Evolutionary conservation across 2,113 vertebrate genomes (phyloP).

Genomic region (Prolemur simus): DNA sequence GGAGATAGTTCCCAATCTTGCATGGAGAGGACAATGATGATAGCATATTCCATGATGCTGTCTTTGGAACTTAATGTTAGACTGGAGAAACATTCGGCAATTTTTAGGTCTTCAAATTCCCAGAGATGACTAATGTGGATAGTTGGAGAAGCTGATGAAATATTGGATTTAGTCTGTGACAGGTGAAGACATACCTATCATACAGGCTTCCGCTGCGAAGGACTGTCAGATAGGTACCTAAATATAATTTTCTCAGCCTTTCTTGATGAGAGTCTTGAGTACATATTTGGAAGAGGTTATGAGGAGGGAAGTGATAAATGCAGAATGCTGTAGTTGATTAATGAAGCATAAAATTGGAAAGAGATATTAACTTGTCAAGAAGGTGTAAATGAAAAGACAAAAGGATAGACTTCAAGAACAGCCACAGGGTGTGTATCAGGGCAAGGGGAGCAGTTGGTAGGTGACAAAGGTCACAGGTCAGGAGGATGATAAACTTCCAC

Average conservation of each 20-base stretch:
- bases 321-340: conserved; percentile 62
- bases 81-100: neutral
- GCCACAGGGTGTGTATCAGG: conserved; percentile 39
- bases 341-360: conserved; percentile 74
- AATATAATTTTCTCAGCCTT: conserved; percentile 58
- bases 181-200: conserved; percentile 44
- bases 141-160: conserved; percentile 17
- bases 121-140: neutral
- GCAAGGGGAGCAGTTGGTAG: conserved; percentile 67
- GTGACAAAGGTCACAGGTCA: conserved; percentile 35
- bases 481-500: conserved; percentile 42
- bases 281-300: conserved; percentile 64
- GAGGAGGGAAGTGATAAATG: conserved; percentile 50
- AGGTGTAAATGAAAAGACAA: conserved; percentile 63
- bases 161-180: neutral
- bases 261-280: conserved; percentile 49
- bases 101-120: conserved; percentile 10
- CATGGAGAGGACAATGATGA: neutral
- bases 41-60: neutral
- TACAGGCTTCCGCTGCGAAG: conserved; percentile 43
- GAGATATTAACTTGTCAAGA: conserved; percentile 60
- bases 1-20: neutral
- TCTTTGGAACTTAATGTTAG: neutral
- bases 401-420: conserved; percentile 47
- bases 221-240: conserved; percentile 5